Conservation (phyloP, 2,888 invertebrate species). For the Platycheirus albimanus region DNA sequence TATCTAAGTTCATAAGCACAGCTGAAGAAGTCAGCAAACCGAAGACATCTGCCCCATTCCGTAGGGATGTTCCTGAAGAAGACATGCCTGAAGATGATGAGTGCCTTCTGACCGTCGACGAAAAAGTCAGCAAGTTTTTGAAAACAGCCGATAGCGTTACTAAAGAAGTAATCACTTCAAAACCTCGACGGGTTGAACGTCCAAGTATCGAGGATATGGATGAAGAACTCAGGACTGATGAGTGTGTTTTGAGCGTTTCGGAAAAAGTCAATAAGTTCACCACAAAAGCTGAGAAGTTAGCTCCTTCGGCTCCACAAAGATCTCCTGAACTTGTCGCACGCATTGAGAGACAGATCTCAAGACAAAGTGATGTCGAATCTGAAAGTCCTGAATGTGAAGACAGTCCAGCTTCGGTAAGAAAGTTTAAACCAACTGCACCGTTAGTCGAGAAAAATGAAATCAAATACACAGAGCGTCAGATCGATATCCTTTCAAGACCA, state of each 20-base stretch:
- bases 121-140: constrained; percentile 86
- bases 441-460: constrained; percentile 67
- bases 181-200: constrained; percentile 80
- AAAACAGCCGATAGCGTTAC: constrained; percentile 86
- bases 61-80: constrained; percentile 78
- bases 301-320: constrained; percentile 81
- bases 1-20: constrained; percentile 86
- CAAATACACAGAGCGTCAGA: constrained; percentile 79
- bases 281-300: constrained; percentile 85
- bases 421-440: constrained; percentile 48
- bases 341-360: constrained; percentile 81
- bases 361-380: constrained; percentile 77
- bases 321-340: constrained; percentile 83
- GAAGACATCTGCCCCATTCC: constrained; percentile 80
- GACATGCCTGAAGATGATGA: constrained; percentile 83
- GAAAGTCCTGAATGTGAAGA: constrained; percentile 70
- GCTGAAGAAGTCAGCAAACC: constrained; percentile 83
- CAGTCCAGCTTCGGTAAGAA: constrained; percentile 43
- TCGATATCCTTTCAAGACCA: constrained; percentile 84
- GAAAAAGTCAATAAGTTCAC: constrained; percentile 87
- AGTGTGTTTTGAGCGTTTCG: constrained; percentile 86
- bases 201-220: constrained; percentile 85
- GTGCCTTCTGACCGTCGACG: constrained; percentile 86
- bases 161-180: constrained; percentile 78
- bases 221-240: constrained; percentile 85